Evolutionary conservation across 2,797 vertebrate genomes (phyloP).

Genomic region (Dallia pectoralis): DNA sequence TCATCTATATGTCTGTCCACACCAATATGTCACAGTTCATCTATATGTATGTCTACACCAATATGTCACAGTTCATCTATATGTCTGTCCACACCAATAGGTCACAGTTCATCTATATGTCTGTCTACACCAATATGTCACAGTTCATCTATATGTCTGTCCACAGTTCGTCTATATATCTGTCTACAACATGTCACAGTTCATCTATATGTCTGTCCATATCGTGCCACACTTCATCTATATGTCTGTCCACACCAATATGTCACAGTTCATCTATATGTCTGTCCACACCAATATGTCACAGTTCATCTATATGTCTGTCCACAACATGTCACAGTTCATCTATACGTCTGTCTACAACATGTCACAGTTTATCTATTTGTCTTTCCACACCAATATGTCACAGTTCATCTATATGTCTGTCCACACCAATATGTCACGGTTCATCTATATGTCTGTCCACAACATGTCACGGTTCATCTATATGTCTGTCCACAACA

Average conservation of each 20-base stretch:
- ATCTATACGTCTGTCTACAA: constrained; percentile 45
- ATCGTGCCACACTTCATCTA: background rate
- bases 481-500: constrained; percentile 42
- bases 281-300: constrained; percentile 40
- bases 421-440: constrained; percentile 35
- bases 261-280: constrained; percentile 43
- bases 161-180: constrained; percentile 6
- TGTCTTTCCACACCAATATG: too few species aligned
- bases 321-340: too few species aligned
- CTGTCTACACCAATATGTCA: constrained; percentile 36
- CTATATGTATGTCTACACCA: constrained; percentile 43
- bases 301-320: too few species aligned
- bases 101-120: constrained; percentile 44
- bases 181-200: constrained; percentile 45
- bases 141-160: too few species aligned
- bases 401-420: constrained; percentile 44
- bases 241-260: too few species aligned
- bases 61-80: background rate
- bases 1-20: too few species aligned
- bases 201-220: constrained; percentile 48
- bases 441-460: too few species aligned
- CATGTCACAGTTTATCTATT: background rate
- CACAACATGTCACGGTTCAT: too few species aligned
- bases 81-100: too few species aligned
- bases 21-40: too few species aligned